Base-by-base conservation (phyloP, 2,797 vertebrate species). In the Chloroceryle amazona region DNA sequence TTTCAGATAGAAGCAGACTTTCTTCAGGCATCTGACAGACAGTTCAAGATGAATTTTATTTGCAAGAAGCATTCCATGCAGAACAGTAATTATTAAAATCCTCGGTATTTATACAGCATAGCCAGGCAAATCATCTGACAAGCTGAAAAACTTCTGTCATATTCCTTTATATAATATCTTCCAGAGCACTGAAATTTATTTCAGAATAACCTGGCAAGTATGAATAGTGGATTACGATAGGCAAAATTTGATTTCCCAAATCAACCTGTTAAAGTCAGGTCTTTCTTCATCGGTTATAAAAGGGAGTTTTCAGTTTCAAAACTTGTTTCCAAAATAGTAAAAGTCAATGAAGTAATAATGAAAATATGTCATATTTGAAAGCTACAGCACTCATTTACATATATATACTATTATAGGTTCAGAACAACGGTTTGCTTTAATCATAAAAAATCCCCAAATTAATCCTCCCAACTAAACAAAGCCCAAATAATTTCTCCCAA, bases 71-170 rank as follows among this genome's bases (percentile, higher is more conserved):
- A 52, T 73, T 89, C 65, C 0, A 0, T 60, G 44, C 71, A 76
- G 81, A 95, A 81, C 62, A 82, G 46, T 35, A 87, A 74, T 95
- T 95, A 92, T 74, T 89, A 91, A 93, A 93, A 95, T 86, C 57
- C 72, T 74, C 37, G 42, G 49, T 93, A 78, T 65, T 93, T 91
- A 85, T 74, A 60, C 33, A 51, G 60, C 41, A 65, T 49, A 91
- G 68, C 22, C 13, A 61, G 87, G 74, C 61, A 96, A 91, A 96
- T 83, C 91, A 83, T 60, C 68, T 78, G 91, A 93, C 65, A 91
- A 44, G 28, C 61, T 94, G 87, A 83, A 94, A 96, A 91, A 67
- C 42, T 74, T 85, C 67, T 89, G 81, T 91, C 79, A 96, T 89
- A 89, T 73, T 82, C 39, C 41, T 58, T 85, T 74, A 67, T 23